These are phyloP conservation scores for Fratercula arctica DNA, from an alignment of 2,797 vertebrate species.

Conservation along the genomic window DNA sequence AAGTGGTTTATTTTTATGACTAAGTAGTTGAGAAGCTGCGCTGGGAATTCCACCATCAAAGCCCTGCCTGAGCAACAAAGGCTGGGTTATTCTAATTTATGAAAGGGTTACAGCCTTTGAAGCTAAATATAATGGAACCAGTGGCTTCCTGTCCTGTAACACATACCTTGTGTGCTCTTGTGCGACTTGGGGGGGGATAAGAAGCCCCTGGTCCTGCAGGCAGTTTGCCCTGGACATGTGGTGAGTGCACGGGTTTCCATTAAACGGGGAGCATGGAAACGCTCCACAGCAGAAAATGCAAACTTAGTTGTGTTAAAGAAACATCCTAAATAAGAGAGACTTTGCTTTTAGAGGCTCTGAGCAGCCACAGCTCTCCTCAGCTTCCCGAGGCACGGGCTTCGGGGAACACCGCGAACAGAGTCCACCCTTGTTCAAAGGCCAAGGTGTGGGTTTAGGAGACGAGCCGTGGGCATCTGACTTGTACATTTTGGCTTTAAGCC, in stretches of 20 bases:
- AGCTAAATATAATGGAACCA: neutral
- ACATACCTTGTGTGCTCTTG: neutral
- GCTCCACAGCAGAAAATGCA: neutral
- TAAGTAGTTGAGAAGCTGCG: neutral
- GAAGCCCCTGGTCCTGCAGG: neutral
- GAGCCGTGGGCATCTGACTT: neutral
- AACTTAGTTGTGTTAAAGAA: neutral
- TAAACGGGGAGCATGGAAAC: neutral
- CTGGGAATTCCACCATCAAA: conserved; percentile 13
- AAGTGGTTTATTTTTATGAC: neutral
- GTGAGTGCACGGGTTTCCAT: neutral
- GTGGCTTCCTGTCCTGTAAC: neutral
- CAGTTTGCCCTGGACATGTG: neutral
- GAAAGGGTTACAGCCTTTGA: neutral
- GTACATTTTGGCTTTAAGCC: neutral
- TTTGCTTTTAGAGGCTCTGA: neutral
- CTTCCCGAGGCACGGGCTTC: neutral
- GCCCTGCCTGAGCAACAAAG: neutral
- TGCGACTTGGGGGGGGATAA: neutral
- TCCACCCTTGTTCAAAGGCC: neutral
- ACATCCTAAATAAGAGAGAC: neutral
- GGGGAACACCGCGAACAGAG: neutral
- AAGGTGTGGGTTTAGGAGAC: neutral
- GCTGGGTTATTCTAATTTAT: neutral
- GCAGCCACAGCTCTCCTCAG: neutral